phyloP scores from a whole-genome alignment of 2,888 invertebrate species.

The Beris chalybata region DNA sequence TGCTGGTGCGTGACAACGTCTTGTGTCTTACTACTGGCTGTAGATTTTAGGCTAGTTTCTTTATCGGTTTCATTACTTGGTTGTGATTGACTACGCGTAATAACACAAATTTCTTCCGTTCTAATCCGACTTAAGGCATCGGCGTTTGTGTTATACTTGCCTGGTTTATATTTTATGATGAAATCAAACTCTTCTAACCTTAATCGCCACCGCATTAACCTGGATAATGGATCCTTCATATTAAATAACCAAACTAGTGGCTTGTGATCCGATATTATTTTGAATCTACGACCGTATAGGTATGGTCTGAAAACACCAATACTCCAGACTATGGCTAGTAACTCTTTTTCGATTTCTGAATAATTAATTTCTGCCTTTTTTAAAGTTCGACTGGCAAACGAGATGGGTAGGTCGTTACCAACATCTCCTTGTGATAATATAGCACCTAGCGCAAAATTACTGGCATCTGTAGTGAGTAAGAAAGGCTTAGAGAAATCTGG shows the following conservation, averaged over 20 bases:
- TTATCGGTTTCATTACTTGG: too few relatives aligned
- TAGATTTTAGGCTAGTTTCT: too few relatives aligned
- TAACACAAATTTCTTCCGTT: too few relatives aligned
- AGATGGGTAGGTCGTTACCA: slow-evolving; percentile 36
- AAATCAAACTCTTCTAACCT: slow-evolving; percentile 30
- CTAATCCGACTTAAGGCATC: slow-evolving; percentile 18
- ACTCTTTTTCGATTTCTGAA: neutral
- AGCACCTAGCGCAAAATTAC: too few relatives aligned
- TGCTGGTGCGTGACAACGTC: too few relatives aligned
- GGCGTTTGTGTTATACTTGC: slow-evolving; percentile 18
- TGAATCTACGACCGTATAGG: slow-evolving; percentile 48
- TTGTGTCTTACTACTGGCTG: too few relatives aligned
- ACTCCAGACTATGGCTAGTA: neutral
- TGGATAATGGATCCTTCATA: slow-evolving; percentile 27
- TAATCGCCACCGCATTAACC: slow-evolving; percentile 27
- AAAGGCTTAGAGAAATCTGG: slow-evolving; percentile 1
- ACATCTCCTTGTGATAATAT: too few relatives aligned
- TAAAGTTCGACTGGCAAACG: slow-evolving; percentile 43
- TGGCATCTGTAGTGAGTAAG: slow-evolving; percentile 17
- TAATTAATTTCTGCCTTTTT: slow-evolving; percentile 36
- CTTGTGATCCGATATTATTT: slow-evolving; percentile 51
- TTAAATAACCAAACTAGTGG: slow-evolving; percentile 46
- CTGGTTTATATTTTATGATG: slow-evolving; percentile 22
- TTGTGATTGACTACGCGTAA: too few relatives aligned
- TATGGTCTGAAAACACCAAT: slow-evolving; percentile 44